These are phyloP conservation scores for Decapterus maruadsi DNA, from an alignment of 2,797 vertebrate species.

Conservation along the genomic window DNA sequence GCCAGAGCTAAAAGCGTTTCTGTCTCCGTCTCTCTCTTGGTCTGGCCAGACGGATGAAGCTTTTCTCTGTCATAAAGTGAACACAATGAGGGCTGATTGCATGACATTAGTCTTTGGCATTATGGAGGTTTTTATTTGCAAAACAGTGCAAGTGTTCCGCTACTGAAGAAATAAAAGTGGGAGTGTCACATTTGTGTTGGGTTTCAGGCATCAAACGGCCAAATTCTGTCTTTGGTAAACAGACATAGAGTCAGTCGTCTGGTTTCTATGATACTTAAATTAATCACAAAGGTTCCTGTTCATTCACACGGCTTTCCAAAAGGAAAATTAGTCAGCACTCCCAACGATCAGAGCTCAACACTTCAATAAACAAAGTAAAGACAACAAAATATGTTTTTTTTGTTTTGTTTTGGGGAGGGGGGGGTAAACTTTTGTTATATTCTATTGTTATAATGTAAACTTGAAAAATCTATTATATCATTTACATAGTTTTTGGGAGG, in stretches of 20 bases:
- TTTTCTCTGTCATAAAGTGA: constrained; percentile 77
- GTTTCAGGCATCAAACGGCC: constrained; percentile 59
- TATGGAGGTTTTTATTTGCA: constrained; percentile 54
- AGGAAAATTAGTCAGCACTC: constrained; percentile 4
- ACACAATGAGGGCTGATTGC: constrained; percentile 68
- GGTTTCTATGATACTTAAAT: constrained; percentile 47
- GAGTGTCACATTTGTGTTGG: constrained; percentile 35
- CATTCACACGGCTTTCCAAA: constrained; percentile 32
- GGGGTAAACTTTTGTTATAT: constrained; percentile 2
- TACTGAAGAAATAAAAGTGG: constrained; percentile 45
- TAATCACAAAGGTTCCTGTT: constrained; percentile 48
- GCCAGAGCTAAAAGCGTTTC: constrained; percentile 77
- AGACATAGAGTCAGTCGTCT: constrained; percentile 40
- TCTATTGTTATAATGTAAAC: not conserved
- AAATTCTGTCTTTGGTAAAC: constrained; percentile 34
- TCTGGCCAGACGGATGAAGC: constrained; percentile 75
- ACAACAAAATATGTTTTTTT: not conserved
- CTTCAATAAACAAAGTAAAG: not conserved
- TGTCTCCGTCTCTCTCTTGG: constrained; percentile 64
- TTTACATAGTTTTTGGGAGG: not conserved
- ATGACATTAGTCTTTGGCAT: constrained; percentile 60
- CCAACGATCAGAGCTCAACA: constrained; percentile 15
- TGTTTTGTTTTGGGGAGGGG: too few relatives aligned
- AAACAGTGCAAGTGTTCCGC: constrained; percentile 51
- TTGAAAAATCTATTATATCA: not conserved